phyloP scores from a whole-genome alignment of 2,797 vertebrate genomes.

The Melanotaenia boesemani region DNA sequence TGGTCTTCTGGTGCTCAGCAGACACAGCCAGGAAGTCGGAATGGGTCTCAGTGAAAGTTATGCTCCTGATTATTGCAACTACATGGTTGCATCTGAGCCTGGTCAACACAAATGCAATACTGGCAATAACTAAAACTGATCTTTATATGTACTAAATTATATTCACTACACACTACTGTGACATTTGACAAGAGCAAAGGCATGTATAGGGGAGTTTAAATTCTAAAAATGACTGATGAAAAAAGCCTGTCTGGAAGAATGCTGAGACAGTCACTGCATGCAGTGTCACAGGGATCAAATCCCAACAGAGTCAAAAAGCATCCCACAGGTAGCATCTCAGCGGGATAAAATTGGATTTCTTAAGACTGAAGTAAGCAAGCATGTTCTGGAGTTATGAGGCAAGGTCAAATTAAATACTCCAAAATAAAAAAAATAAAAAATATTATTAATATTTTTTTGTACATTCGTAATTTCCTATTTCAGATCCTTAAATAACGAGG shows the following conservation, averaged over 20 bases:
- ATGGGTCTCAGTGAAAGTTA: conserved; percentile 56
- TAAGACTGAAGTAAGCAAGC: conserved; percentile 30
- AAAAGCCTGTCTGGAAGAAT: conserved; percentile 45
- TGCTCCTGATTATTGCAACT: conserved; percentile 62
- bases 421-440: too few species aligned
- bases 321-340: conserved; percentile 16
- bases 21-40: conserved; percentile 71
- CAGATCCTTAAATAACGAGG: conserved; percentile 1
- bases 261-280: conserved; percentile 44
- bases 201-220: conserved; percentile 40
- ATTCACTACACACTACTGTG: conserved; percentile 33
- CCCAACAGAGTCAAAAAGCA: conserved; percentile 45
- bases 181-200: conserved; percentile 51
- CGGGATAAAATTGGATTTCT: conserved; percentile 20
- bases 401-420: conserved; percentile 53
- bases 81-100: conserved; percentile 33
- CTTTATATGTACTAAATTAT: conserved; percentile 10
- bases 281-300: conserved; percentile 54
- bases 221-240: conserved; percentile 44
- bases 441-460: too few species aligned
- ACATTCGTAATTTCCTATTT: background rate
- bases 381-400: conserved; percentile 11
- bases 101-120: conserved; percentile 24
- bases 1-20: conserved; percentile 51
- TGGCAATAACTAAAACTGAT: conserved; percentile 30